Conservation (phyloP, 2,797 vertebrate genomes). For the Microchirus variegatus region DNA sequence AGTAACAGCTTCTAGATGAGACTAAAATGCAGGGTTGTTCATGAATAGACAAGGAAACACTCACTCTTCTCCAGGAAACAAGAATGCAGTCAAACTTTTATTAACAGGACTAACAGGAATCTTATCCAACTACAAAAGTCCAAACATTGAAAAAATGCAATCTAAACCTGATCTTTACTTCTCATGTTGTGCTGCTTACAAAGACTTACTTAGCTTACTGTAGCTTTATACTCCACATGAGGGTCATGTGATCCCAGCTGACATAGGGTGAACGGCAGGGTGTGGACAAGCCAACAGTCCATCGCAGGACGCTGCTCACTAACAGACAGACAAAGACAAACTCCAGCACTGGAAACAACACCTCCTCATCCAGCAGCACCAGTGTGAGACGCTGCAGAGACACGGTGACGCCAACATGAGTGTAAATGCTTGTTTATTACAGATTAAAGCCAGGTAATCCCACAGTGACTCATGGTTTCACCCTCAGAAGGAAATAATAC, state of each 20-base stretch:
- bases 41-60: background rate
- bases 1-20: conserved; percentile 32
- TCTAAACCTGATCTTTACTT: too few relatives aligned
- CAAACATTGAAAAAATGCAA: too few relatives aligned
- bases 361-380: too few relatives aligned
- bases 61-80: too few relatives aligned
- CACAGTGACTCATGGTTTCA: background rate
- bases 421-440: conserved; percentile 71
- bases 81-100: too few relatives aligned
- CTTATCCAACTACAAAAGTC: too few relatives aligned
- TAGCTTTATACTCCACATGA: too few relatives aligned
- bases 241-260: too few relatives aligned
- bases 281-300: background rate
- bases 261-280: background rate
- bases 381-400: background rate
- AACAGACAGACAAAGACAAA: background rate
- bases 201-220: too few relatives aligned
- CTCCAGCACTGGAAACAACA: too few relatives aligned
- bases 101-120: too few relatives aligned
- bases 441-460: conserved; percentile 30
- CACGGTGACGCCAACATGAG: conserved; percentile 15
- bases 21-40: conserved; percentile 6
- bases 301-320: background rate
- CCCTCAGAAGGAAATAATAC: conserved; percentile 25
- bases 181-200: too few relatives aligned